Conservation (phyloP, 2,113 vertebrate species). For the Zosterops borbonicus region DNA sequence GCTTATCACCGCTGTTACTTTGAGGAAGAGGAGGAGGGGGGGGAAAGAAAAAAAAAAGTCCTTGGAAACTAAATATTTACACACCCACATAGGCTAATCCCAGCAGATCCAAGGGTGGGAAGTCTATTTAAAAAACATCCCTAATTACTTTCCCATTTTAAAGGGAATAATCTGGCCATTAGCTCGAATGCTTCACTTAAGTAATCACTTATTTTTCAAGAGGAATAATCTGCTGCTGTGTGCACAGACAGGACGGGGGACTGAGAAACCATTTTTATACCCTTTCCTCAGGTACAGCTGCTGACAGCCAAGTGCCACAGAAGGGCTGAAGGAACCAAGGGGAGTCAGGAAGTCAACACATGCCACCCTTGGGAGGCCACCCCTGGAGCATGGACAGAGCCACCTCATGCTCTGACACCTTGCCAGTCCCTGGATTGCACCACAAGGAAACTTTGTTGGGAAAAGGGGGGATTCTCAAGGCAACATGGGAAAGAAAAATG, state of each 20-base stretch:
- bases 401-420: neutral
- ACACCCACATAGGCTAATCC: slow-evolving; percentile 9
- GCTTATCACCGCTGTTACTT: neutral
- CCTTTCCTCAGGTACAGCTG: neutral
- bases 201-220: neutral
- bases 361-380: neutral
- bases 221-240: neutral
- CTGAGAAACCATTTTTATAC: neutral
- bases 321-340: rapidly evolving
- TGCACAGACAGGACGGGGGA: neutral
- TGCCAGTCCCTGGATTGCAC: rapidly evolving
- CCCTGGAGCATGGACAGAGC: neutral
- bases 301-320: rapidly evolving
- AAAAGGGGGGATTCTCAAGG: neutral
- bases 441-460: neutral
- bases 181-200: neutral
- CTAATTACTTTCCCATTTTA: slow-evolving; percentile 49
- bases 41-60: neutral
- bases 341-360: neutral
- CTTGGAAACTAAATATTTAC: slow-evolving; percentile 65
- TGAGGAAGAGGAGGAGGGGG: neutral
- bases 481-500: neutral
- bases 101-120: slow-evolving; percentile 24
- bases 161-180: slow-evolving; percentile 31
- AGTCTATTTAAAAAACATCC: slow-evolving; percentile 10